Conservation (phyloP, 2,888 invertebrate species). For the Thysanoteuthis rhombus region DNA sequence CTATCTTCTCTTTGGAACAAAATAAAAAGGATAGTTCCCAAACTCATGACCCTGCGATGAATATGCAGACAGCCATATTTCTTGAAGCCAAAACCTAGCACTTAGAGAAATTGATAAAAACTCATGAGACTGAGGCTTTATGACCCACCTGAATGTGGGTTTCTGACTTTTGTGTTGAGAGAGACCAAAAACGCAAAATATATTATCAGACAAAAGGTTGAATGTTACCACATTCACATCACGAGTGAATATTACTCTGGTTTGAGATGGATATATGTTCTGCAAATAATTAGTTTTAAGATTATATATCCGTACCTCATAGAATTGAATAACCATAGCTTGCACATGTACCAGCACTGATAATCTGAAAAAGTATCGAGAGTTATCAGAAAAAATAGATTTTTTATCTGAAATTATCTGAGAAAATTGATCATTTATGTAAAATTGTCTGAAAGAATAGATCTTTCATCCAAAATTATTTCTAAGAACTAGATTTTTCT, state of each 20-base stretch:
- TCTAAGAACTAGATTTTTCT: too few species aligned
- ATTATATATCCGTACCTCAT: too few species aligned
- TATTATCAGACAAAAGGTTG: not conserved
- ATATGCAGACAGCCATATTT: not conserved
- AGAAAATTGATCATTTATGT: too few species aligned
- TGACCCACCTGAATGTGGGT: not conserved
- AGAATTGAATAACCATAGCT: too few species aligned
- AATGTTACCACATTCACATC: not conserved
- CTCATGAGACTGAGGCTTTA: not conserved
- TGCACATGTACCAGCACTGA: too few species aligned
- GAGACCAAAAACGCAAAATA: not conserved
- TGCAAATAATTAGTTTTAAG: too few species aligned
- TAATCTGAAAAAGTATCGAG: too few species aligned
- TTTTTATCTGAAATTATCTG: too few species aligned
- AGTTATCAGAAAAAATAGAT: too few species aligned
- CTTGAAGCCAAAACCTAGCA: not conserved
- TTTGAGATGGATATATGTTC: not conserved
- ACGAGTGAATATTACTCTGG: not conserved
- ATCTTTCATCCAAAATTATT: too few species aligned
- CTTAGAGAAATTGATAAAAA: constrained; percentile 12
- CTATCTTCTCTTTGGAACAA: not conserved
- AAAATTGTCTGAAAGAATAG: too few species aligned
- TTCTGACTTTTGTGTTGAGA: not conserved
- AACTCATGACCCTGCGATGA: not conserved
- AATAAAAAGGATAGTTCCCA: not conserved